A percentile compares a stretch with the other conserved stretches of the same genome.
Conservation (phyloP, 2,888 invertebrate species). For the Euproctis similis region DNA sequence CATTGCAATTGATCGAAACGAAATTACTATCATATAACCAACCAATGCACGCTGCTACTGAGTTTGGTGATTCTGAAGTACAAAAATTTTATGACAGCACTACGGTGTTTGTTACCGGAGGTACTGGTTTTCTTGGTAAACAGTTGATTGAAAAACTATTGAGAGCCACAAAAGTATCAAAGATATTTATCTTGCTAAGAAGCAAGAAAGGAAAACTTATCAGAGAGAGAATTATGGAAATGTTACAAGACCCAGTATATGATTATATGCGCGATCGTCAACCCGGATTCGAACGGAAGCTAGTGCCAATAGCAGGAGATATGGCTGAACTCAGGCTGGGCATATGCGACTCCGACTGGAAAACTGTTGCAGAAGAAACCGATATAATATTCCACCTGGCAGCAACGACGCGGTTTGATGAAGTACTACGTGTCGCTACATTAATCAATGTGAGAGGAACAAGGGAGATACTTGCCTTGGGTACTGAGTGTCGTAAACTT, state of each 20-base stretch:
- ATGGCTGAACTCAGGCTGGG: too few relatives aligned
- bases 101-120: slow-evolving; percentile 85
- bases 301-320: too few relatives aligned
- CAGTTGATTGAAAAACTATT: slow-evolving; percentile 13
- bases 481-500: too few relatives aligned
- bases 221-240: not conserved
- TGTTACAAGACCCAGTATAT: not conserved
- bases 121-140: slow-evolving; percentile 81
- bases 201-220: not conserved
- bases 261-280: too few relatives aligned
- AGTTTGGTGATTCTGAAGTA: slow-evolving; percentile 35
- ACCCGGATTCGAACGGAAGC: too few relatives aligned
- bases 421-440: too few relatives aligned
- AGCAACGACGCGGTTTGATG: too few relatives aligned
- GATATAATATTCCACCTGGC: too few relatives aligned
- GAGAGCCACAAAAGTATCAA: not conserved
- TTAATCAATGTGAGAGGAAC: too few relatives aligned
- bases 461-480: too few relatives aligned
- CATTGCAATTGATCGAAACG: slow-evolving; percentile 22
- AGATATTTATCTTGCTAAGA: not conserved
- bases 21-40: not conserved
- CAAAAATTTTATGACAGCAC: slow-evolving; percentile 70
- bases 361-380: too few relatives aligned
- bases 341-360: too few relatives aligned
- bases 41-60: slow-evolving; percentile 1